phyloP scores from a whole-genome alignment of 2,113 vertebrate species.

The Prietella phreatophila region DNA sequence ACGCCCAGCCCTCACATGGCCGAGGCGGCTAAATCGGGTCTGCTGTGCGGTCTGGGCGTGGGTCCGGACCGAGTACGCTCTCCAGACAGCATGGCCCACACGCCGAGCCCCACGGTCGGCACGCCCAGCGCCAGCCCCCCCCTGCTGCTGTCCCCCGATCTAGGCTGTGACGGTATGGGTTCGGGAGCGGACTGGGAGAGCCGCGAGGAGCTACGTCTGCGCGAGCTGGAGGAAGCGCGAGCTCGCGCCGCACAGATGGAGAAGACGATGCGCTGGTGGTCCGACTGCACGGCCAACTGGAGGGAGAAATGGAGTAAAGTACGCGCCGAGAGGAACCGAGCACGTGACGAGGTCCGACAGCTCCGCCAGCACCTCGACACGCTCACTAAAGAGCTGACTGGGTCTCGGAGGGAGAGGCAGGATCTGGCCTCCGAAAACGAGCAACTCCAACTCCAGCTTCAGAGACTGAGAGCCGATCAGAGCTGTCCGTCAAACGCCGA shows the following conservation, averaged over 20 bases:
- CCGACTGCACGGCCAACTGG: conserved; percentile 97
- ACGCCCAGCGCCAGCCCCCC: conserved; percentile 85
- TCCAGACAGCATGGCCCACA: conserved; percentile 77
- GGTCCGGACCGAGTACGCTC: conserved; percentile 79
- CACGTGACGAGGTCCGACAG: conserved; percentile 89
- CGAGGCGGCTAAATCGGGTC: conserved; percentile 66
- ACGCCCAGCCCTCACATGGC: conserved; percentile 75
- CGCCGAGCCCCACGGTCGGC: conserved; percentile 81
- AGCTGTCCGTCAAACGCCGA: conserved; percentile 25
- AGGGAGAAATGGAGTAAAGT: conserved; percentile 99
- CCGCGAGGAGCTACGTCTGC: conserved; percentile 88
- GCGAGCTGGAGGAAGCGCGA: conserved; percentile 92
- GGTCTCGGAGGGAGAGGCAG: conserved; percentile 82
- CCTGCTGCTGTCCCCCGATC: conserved; percentile 71
- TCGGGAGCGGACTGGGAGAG: conserved; percentile 87
- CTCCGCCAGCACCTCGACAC: conserved; percentile 87
- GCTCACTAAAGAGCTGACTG: conserved; percentile 89
- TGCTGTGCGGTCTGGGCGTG: conserved; percentile 81
- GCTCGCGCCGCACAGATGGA: conserved; percentile 94
- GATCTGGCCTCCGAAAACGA: conserved; percentile 82
- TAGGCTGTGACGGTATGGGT: conserved; percentile 67
- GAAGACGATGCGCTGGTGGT: conserved; percentile 99
- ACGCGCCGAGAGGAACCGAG: conserved; percentile 88
- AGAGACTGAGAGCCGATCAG: conserved; percentile 57
- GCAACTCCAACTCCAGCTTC: conserved; percentile 69